Evolutionary conservation across 2,797 vertebrate genomes (phyloP), one percentile per base, ranked within the genome.

Genomic region (Ciconia nigra): DNA sequence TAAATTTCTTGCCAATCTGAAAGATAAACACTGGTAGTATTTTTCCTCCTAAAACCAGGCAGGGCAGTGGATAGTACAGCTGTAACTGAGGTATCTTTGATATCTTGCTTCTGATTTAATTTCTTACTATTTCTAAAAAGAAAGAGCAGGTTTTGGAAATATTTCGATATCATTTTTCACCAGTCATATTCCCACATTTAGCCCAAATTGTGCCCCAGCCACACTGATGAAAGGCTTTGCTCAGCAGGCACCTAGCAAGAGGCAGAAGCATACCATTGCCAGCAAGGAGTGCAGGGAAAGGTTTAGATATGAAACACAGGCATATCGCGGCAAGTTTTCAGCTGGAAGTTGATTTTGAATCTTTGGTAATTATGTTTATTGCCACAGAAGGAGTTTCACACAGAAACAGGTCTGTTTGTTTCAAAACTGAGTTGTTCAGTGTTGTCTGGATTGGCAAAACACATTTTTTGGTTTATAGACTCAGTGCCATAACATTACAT

Each of bases 331-430:
- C 76, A 90, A 85, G 66, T 77, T 76, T 90, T 96, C 83, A 95
- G 29, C 67, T 89, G 62, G 83, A 95, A 94, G 71, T 13, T 79
- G 42, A 49, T 80, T 91, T 96, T 17, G 93, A 72, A 71, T 92
- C 46, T 90, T 90, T 81, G 37, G 42, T 78, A 90, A 85, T 87
- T 70, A 49, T 29, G 57, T 83, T 87, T 83, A 73, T 81, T 44
- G 33, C 65, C 54, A 39, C 61, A 69, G 54, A 76, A 88, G 62
- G 57, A 80, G 62, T 94, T 95, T 94, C 83, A 80, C 51, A 46
- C 2, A 70, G 55, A 69, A 89, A n/a, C 41, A 90, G 63, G 78
- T 66, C 51, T 77, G 83, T 62, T 58, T 88, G 73, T 89, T 94
- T 88, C 57, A 83, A 93, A 94, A 31, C 12, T 2, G n/a, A 47